Conservation (phyloP, 37 sponge, comb jelly and placozoan genomes). For the Bolinopsis microptera region DNA sequence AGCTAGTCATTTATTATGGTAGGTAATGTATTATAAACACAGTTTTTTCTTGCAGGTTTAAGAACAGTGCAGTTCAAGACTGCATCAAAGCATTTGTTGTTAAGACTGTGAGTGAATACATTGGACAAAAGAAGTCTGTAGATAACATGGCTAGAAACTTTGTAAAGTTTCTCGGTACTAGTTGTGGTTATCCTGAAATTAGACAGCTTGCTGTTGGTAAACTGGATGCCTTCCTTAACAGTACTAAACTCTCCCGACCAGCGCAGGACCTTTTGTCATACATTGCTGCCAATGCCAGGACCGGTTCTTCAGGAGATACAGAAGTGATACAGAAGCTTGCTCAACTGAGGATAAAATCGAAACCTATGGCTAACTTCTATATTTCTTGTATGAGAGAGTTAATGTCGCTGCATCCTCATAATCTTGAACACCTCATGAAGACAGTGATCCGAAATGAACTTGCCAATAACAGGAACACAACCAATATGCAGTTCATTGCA, state of each 20-base stretch:
- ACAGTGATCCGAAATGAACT: constrained; percentile 84
- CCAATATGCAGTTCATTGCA: constrained; percentile 83
- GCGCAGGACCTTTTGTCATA: constrained; percentile 59
- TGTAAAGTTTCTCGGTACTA: constrained; percentile 53
- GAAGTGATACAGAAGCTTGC: constrained; percentile 78
- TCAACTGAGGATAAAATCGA: constrained; percentile 80
- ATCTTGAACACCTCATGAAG: constrained; percentile 72
- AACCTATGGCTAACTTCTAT: constrained; percentile 85
- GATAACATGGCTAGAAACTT: constrained; percentile 61
- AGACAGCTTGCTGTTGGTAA: constrained; percentile 1
- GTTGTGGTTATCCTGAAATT: constrained; percentile 47
- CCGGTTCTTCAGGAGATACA: constrained; percentile 74
- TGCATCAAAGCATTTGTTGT: constrained; percentile 10
- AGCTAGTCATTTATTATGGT: too few relatives aligned
- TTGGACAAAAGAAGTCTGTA: constrained; percentile 12
- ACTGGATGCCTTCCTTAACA: constrained; percentile 38
- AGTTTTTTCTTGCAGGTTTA: constrained; percentile 10
- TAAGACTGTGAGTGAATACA: constrained; percentile 44
- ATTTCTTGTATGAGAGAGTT: constrained; percentile 82
- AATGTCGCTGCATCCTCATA: constrained; percentile 72
- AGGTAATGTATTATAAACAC: too few relatives aligned
- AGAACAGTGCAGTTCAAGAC: constrained; percentile 55
- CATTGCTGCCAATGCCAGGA: constrained; percentile 27
- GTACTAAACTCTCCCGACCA: constrained; percentile 47
- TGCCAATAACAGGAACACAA: constrained; percentile 70